Conservation (phyloP, 1,140 invertebrate genomes). For the Listronotus bonariensis region DNA sequence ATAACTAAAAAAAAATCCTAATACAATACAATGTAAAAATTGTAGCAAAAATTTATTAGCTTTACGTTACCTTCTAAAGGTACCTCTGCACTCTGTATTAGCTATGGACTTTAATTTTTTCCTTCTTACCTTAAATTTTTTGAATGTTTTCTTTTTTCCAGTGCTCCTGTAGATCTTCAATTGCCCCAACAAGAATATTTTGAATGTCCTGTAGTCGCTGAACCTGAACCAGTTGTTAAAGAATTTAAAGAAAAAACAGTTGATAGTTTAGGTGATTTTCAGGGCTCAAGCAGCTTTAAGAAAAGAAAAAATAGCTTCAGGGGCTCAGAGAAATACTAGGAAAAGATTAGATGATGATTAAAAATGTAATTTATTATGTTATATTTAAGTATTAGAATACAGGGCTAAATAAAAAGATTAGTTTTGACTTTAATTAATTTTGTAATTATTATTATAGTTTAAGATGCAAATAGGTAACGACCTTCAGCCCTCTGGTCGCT, state of each 20-base stretch:
- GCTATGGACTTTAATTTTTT: too few species aligned
- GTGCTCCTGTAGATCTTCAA: conserved; percentile 62
- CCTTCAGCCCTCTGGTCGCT: too few species aligned
- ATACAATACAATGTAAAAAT: too few species aligned
- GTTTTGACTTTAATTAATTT: too few species aligned
- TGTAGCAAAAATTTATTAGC: too few species aligned
- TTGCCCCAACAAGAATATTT: conserved; percentile 58
- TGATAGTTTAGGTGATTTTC: conserved; percentile 52
- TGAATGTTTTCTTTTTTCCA: conserved; percentile 5
- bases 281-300: conserved; percentile 61
- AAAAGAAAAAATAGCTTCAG: conserved; percentile 66
- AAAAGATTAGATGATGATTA: conserved; percentile 65
- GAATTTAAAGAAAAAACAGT: conserved; percentile 71
- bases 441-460: too few species aligned
- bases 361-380: conserved; percentile 23
- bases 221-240: conserved; percentile 57
- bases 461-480: too few species aligned
- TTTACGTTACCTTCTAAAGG: too few species aligned
- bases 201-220: conserved; percentile 52
- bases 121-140: too few species aligned
- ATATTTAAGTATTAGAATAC: not conserved
- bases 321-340: conserved; percentile 61
- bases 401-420: too few species aligned
- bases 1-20: too few species aligned
- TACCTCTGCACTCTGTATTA: too few species aligned